These are phyloP conservation scores for Amniataba percoides DNA, from an alignment of 2,797 vertebrate genomes.

Conservation along the genomic window DNA sequence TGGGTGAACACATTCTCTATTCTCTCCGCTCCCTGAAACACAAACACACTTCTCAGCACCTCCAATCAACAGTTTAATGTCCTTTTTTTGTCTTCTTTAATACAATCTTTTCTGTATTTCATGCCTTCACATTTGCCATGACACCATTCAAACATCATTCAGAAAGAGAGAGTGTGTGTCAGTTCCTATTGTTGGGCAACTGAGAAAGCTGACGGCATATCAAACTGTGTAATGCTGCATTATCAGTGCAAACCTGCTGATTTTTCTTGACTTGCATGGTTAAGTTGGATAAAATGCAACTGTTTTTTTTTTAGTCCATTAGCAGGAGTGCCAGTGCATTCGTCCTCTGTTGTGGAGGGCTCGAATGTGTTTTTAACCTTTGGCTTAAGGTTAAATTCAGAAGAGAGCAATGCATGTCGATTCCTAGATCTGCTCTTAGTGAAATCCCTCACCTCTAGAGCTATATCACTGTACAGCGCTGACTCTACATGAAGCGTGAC, in stretches of 20 bases:
- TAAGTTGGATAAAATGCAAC: constrained; percentile 33
- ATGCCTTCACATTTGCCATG: constrained; percentile 22
- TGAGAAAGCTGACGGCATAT: constrained; percentile 28
- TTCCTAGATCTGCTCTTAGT: constrained; percentile 78
- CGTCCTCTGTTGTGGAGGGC: constrained; percentile 52
- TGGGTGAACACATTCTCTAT: constrained; percentile 87
- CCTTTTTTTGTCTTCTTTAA: constrained; percentile 52
- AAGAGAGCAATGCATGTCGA: constrained; percentile 71
- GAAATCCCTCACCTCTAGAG: constrained; percentile 81
- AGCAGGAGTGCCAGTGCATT: constrained; percentile 58
- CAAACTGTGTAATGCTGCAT: constrained; percentile 17
- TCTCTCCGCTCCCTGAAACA: constrained; percentile 82
- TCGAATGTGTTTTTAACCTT: constrained; percentile 79
- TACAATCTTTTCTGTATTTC: constrained; percentile 71
- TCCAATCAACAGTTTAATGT: constrained; percentile 22
- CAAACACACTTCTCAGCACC: constrained; percentile 62
- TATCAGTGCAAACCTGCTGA: constrained; percentile 19
- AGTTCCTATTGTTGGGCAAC: constrained; percentile 10
- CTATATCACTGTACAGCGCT: constrained; percentile 72
- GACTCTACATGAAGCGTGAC: constrained; percentile 81
- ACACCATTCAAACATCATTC: constrained; percentile 7
- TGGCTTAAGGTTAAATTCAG: constrained; percentile 77
- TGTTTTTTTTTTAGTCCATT: constrained; percentile 49
- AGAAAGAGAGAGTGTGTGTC: background rate
- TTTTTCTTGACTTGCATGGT: constrained; percentile 41